These are phyloP conservation scores for Zosterops japonicus DNA, from an alignment of 2,113 vertebrate species.

Conservation along the genomic window DNA sequence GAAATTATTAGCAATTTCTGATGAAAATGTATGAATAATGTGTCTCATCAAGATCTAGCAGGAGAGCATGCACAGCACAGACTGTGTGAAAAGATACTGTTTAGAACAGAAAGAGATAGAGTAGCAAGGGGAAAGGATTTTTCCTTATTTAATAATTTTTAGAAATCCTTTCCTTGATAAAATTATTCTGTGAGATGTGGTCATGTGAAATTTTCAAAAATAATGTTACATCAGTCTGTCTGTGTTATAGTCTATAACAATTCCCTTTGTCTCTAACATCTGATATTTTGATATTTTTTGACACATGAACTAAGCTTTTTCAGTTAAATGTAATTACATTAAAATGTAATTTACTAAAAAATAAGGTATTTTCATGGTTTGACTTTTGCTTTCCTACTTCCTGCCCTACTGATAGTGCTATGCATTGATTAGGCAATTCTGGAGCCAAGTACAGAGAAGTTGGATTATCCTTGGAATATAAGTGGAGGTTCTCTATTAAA, in stretches of 20 bases:
- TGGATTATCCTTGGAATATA: background rate
- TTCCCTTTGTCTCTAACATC: background rate
- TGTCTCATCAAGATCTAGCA: background rate
- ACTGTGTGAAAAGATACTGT: background rate
- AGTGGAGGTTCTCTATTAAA: background rate
- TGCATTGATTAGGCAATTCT: background rate
- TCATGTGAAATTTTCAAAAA: background rate
- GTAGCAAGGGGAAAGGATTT: fast-evolving
- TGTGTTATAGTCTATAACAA: background rate
- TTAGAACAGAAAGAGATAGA: background rate
- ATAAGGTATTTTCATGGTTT: background rate
- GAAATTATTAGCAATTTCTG: slow-evolving; percentile 31
- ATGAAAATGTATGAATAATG: slow-evolving; percentile 36
- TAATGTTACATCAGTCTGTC: background rate
- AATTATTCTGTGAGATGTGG: background rate
- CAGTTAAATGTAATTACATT: background rate
- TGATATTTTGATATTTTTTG: background rate
- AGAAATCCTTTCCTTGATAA: background rate
- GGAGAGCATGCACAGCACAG: background rate
- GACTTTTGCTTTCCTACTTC: background rate
- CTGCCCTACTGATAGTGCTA: fast-evolving
- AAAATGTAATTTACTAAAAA: background rate
- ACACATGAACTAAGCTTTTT: background rate
- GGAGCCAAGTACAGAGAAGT: background rate
- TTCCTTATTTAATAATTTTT: background rate